Conservation (phyloP, 2,797 vertebrate genomes). For the Threskiornis aethiopicus region DNA sequence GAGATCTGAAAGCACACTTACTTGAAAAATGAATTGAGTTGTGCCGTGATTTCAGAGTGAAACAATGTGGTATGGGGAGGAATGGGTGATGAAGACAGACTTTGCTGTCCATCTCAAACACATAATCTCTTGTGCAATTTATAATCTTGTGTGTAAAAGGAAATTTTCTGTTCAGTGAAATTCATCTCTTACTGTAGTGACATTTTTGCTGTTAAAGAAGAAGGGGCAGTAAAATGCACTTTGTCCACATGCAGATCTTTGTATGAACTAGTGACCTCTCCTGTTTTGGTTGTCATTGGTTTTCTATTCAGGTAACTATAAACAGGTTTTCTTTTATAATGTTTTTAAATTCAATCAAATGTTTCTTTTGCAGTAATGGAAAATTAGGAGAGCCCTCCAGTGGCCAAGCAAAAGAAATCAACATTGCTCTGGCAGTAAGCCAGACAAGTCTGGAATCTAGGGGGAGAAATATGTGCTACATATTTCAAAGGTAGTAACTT, state of each 20-base stretch:
- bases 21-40: not conserved
- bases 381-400: constrained; percentile 57
- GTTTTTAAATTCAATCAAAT: not conserved
- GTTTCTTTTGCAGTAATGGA: not conserved
- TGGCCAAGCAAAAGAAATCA: not conserved
- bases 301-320: not conserved
- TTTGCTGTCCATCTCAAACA: not conserved
- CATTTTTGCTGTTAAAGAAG: not conserved
- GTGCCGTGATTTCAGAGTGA: not conserved
- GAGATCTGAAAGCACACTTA: not conserved
- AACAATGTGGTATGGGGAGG: fast-evolving
- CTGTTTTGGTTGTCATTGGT: not conserved
- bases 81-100: not conserved
- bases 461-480: not conserved
- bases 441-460: not conserved
- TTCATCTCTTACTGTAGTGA: not conserved
- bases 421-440: not conserved
- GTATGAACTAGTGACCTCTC: not conserved
- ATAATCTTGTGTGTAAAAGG: not conserved
- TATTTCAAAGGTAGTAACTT: not conserved
- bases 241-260: not conserved
- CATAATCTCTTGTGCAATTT: not conserved
- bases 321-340: not conserved
- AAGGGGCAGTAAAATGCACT: not conserved
- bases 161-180: not conserved